Evolutionary conservation across 1,140 invertebrate species (phyloP), one percentile per base, ranked within the genome.

Genomic region (Littorina saxatilis): DNA sequence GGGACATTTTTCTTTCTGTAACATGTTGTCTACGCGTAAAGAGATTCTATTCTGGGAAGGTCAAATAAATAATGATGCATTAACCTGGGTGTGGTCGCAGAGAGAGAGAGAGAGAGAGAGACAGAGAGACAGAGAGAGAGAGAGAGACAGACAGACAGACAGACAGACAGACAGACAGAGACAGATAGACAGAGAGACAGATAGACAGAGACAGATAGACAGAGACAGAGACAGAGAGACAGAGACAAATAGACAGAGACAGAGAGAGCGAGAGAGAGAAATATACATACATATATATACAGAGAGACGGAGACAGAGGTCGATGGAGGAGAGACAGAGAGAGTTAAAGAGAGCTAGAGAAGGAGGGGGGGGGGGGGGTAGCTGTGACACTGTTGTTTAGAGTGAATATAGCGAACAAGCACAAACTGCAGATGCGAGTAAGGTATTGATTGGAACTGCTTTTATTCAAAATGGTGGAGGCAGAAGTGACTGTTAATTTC

Each of bases 61-160:
- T n/a, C n/a, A n/a, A n/a, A n/a, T n/a, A n/a, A n/a, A n/a, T n/a
- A n/a, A n/a, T n/a, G n/a, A n/a, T n/a, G n/a, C n/a, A n/a, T n/a
- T n/a, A n/a, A n/a, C n/a, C n/a, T n/a, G n/a, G n/a, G n/a, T n/a
- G n/a, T n/a, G n/a, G n/a, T n/a, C n/a, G 55, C n/a, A 58, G 55
- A 58, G 55, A 58, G 55, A 58, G 55, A 58, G 55, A 58, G 55
- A 58, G 55, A 58, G 55, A 58, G 55, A 58, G 55, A 58, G 55
- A 58, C 9, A 58, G 55, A 58, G 55, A 58, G 55, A 58, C 9
- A 58, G 55, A 58, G 55, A 58, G 55, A 58, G 55, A 58, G 55
- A 58, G 55, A 58, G 55, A 58, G 55, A 58, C 9, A 58, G 55
- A 58, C 9, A 58, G 55, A 58, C 9, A 58, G 55, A 58, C 15